Base-by-base conservation (phyloP, 1,140 invertebrate species). In the Helicoverpa armigera region DNA sequence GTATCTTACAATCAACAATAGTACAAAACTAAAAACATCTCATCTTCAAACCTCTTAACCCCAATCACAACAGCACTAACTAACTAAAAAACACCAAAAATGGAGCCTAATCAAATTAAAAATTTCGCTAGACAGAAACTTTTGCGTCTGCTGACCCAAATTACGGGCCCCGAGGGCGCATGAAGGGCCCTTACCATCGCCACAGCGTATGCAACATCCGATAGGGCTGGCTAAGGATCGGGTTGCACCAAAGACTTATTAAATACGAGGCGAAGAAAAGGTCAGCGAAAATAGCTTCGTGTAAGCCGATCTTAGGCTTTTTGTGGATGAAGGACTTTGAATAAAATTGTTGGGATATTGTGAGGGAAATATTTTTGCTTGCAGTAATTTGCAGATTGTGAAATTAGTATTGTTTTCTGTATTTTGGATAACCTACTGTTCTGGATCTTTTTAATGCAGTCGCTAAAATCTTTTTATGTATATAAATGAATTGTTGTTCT, bases 111-210 rank as follows among this genome's bases (percentile, higher is more conserved):
- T 87, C 82, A 86, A 84, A 83, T 85, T 83, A 84, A 82, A 79
- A 82, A 76, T 78, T 82, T 83, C 63, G 73, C 80, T 78, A 79
- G 81, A 82, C 85, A 79, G 81, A 83, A 85, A 84, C 76, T 84
- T 85, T 82, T 83, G 65, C 81, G 74, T 80, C 69, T 61, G 81
- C 83, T 88, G 86, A 88, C 86, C 86, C 83, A 86, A 85, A 88
- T 88, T 86, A 85, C 83, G 79, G 56, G 70, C 50, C 81, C 67
- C 83, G 79, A 81, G 53, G 31, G 79, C 73, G 54, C 18, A 51
- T 83, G 43, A 31, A 87, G 84, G 67, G 83, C 84, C 69, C 86
- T 87, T 70, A 35, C 35, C 84, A 65, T 83, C 78, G 82, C 83
- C 85, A 83, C 86, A 82, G 83, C 83, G 84, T 83, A 82, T 84